A percentile compares a stretch with the other conserved stretches of the same genome.
Evolutionary conservation across 2,888 invertebrate species (phyloP).

Genomic region (Sphaerophoria rueppellii): DNA sequence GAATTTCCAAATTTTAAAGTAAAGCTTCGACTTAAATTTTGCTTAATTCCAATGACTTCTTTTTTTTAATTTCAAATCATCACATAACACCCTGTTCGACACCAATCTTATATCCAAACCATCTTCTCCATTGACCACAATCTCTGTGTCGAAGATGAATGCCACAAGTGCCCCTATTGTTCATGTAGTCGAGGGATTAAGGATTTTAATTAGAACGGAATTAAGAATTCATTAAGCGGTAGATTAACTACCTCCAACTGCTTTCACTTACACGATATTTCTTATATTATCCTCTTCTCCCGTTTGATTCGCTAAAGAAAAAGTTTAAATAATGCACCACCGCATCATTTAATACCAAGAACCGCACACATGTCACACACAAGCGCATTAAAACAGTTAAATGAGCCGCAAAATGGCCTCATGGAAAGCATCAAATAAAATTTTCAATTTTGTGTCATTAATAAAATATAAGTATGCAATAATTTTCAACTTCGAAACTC

Average conservation of each 20-base stretch:
- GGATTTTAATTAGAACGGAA: constrained; percentile 69
- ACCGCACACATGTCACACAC: too few species aligned
- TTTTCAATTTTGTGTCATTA: constrained; percentile 73
- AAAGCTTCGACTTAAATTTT: too few species aligned
- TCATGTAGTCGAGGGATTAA: constrained; percentile 54
- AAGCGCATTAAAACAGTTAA: background rate
- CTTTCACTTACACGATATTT: background rate
- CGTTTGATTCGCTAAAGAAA: background rate
- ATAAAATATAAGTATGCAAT: constrained; percentile 73
- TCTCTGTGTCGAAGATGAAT: background rate
- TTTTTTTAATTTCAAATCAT: background rate
- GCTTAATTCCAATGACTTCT: too few species aligned
- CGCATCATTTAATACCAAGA: background rate
- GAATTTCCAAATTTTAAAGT: too few species aligned
- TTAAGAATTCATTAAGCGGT: constrained; percentile 66
- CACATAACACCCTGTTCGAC: background rate
- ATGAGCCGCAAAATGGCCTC: constrained; percentile 51
- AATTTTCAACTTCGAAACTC: constrained; percentile 68
- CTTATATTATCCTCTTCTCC: background rate
- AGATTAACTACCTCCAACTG: background rate
- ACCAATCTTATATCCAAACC: background rate
- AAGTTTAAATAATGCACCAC: background rate
- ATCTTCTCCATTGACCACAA: background rate
- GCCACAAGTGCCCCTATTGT: constrained; percentile 9
- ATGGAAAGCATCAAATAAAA: constrained; percentile 66